These are phyloP conservation scores for Danio kyathit DNA, from an alignment of 2,797 vertebrate species.

Conservation along the genomic window DNA sequence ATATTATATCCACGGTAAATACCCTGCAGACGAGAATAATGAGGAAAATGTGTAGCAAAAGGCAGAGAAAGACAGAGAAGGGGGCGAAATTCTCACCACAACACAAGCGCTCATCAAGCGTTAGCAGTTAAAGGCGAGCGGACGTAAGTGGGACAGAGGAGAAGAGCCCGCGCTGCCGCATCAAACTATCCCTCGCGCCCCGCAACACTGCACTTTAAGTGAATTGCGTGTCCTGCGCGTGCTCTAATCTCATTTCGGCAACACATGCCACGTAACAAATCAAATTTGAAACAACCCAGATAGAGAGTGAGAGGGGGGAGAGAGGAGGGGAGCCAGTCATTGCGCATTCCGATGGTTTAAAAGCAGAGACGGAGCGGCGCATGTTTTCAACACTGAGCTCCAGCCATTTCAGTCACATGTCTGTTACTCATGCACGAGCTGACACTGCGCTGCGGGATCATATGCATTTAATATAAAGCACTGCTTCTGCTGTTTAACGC, in stretches of 20 bases:
- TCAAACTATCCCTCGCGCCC: constrained; percentile 69
- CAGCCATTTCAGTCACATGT: constrained; percentile 57
- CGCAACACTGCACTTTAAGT: constrained; percentile 71
- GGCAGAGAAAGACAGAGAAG: background rate
- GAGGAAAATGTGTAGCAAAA: background rate
- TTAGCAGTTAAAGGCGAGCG: constrained; percentile 66
- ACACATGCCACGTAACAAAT: constrained; percentile 60
- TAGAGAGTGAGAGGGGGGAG: constrained; percentile 2
- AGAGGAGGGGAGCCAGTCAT: constrained; percentile 52
- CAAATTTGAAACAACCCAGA: constrained; percentile 56
- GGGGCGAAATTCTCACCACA: constrained; percentile 42
- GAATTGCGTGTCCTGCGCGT: constrained; percentile 70
- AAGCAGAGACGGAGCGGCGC: constrained; percentile 50
- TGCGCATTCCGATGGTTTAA: constrained; percentile 69
- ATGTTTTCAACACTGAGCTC: constrained; percentile 49
- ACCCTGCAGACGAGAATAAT: background rate
- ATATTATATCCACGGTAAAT: background rate
- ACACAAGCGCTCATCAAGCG: constrained; percentile 67
- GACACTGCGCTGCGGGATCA: constrained; percentile 25
- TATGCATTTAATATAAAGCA: constrained; percentile 13
- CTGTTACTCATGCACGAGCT: constrained; percentile 51
- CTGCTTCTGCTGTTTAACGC: background rate
- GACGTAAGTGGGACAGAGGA: constrained; percentile 77
- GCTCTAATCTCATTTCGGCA: constrained; percentile 63
- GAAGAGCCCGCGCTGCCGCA: constrained; percentile 56